These are phyloP conservation scores for Xenopus tropicalis DNA, from an alignment of 2,113 vertebrate genomes.

Conservation along the genomic window DNA sequence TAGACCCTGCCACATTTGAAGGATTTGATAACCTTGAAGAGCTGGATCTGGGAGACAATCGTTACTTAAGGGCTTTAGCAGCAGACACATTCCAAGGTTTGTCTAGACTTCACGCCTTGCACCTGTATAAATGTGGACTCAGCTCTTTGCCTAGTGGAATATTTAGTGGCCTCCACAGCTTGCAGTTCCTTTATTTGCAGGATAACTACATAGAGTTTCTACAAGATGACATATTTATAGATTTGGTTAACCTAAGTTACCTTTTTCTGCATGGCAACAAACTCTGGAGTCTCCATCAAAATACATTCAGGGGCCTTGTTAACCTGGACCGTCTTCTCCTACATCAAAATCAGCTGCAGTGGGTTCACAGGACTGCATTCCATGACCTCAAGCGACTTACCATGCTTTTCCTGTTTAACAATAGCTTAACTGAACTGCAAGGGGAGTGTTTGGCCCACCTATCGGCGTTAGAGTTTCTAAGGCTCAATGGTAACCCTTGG, in stretches of 20 bases:
- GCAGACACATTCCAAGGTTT: conserved; percentile 91
- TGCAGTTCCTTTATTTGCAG: conserved; percentile 97
- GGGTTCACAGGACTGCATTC: conserved; percentile 86
- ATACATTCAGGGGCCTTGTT: conserved; percentile 90
- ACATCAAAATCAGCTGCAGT: conserved; percentile 94
- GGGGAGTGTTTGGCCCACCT: conserved; percentile 80
- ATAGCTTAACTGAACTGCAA: conserved; percentile 84
- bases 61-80: conserved; percentile 79
- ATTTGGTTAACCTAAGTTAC: conserved; percentile 95
- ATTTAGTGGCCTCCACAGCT: conserved; percentile 83
- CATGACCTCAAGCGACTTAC: conserved; percentile 90
- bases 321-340: conserved; percentile 89
- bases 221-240: conserved; percentile 92
- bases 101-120: conserved; percentile 85
- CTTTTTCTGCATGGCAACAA: conserved; percentile 94
- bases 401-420: conserved; percentile 94
- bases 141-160: conserved; percentile 79
- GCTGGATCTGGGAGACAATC: conserved; percentile 95
- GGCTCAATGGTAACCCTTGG: conserved; percentile 94
- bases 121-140: conserved; percentile 92
- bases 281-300: conserved; percentile 88
- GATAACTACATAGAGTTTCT: conserved; percentile 93
- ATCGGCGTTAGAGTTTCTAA: conserved; percentile 87
- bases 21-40: conserved; percentile 91
- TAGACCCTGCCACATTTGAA: conserved; percentile 87